phyloP scores from a whole-genome alignment of 2,888 invertebrate species.

The Halictus ligatus region DNA sequence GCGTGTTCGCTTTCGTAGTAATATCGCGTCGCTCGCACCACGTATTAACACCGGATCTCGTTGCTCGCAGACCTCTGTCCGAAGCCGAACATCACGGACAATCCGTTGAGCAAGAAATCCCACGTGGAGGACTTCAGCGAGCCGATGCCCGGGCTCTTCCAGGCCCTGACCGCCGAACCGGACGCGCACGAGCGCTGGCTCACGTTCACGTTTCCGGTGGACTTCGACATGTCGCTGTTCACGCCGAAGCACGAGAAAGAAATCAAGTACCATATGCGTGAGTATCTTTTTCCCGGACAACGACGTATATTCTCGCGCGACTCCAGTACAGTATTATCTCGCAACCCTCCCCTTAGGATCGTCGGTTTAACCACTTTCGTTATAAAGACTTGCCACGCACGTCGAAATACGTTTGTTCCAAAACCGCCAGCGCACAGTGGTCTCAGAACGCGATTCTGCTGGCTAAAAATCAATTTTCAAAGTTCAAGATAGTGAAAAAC shows the following conservation, averaged over 20 bases:
- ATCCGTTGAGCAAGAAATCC: slow-evolving; percentile 91
- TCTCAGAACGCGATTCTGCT: no score
- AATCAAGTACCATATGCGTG: slow-evolving; percentile 90
- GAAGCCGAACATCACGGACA: slow-evolving; percentile 91
- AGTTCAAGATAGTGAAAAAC: no score
- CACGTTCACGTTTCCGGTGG: slow-evolving; percentile 92
- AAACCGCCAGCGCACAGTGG: no score
- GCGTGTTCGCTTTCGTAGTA: no score
- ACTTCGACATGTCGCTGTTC: slow-evolving; percentile 89
- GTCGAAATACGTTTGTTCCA: no score
- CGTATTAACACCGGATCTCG: slow-evolving; percentile 41
- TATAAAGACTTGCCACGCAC: no score
- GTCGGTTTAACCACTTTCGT: no score
- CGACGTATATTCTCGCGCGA: no score
- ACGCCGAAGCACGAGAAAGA: slow-evolving; percentile 89
- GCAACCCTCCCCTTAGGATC: no score
- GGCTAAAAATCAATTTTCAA: no score
- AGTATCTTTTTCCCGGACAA: slow-evolving; percentile 80
- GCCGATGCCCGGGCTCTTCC: slow-evolving; percentile 93
- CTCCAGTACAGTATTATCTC: no score
- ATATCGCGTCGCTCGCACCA: neutral
- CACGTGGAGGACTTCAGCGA: slow-evolving; percentile 94
- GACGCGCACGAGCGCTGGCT: slow-evolving; percentile 93
- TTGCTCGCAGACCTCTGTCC: slow-evolving; percentile 92
- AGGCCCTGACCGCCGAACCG: slow-evolving; percentile 91